Percentiles rank a stretch among this genome's conserved stretches.
Conservation (phyloP, 2,113 vertebrate species). For the Fulmarus glacialis region DNA sequence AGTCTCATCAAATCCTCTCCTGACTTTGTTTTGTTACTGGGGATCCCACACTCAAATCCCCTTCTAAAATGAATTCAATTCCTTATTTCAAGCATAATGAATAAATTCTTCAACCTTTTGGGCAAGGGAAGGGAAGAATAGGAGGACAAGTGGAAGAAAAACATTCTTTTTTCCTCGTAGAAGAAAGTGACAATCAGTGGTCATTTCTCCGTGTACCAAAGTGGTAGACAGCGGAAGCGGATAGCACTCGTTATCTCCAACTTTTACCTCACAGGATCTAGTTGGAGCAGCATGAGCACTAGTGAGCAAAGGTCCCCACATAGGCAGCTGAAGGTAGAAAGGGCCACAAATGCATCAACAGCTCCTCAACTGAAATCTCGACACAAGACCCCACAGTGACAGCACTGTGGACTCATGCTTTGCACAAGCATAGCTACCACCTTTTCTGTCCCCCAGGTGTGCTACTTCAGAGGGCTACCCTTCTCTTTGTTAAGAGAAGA, state of each 20-base stretch:
- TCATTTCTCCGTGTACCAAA: not conserved
- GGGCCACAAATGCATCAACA: not conserved
- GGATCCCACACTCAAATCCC: not conserved
- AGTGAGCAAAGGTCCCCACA: not conserved
- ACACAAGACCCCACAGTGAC: not conserved
- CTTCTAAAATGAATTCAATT: not conserved
- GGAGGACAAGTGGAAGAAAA: not conserved
- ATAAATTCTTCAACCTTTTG: not conserved
- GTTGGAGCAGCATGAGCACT: fast-evolving
- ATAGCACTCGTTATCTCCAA: fast-evolving
- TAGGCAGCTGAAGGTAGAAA: no score
- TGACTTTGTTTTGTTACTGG: not conserved
- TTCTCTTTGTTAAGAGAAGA: not conserved
- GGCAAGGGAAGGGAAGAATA: not conserved
- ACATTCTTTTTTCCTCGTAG: not conserved
- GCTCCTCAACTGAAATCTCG: not conserved
- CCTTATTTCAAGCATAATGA: not conserved
- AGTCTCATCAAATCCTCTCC: not conserved
- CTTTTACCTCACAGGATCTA: not conserved
- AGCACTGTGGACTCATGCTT: fast-evolving
- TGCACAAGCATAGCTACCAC: no score
- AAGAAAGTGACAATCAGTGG: not conserved
- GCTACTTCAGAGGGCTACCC: not conserved
- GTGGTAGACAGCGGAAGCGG: not conserved
- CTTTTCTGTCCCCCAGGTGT: not conserved